Percentiles rank a stretch among this genome's conserved stretches.
These are phyloP conservation scores for Conomelus anceps DNA, from an alignment of 2,888 invertebrate species.

Conservation along the genomic window DNA sequence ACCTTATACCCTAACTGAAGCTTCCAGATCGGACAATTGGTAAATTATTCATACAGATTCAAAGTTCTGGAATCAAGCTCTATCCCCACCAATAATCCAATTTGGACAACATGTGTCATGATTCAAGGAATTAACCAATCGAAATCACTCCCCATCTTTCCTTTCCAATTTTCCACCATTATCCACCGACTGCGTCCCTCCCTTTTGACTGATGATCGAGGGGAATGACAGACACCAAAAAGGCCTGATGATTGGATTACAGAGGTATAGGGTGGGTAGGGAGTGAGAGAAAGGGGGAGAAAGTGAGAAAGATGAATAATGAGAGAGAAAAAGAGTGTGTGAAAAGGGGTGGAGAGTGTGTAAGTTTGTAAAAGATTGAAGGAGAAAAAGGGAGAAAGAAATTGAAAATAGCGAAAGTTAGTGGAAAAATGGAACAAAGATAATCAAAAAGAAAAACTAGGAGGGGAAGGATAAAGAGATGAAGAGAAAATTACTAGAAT, in stretches of 20 bases:
- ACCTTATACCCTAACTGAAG: too few relatives aligned
- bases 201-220: not conserved
- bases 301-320: too few relatives aligned
- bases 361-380: too few relatives aligned
- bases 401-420: too few relatives aligned
- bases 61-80: not conserved
- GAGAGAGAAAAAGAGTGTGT: too few relatives aligned
- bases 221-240: too few relatives aligned
- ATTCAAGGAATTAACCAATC: not conserved
- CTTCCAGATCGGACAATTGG: not conserved
- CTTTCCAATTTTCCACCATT: not conserved
- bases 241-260: not conserved
- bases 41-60: not conserved
- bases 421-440: too few relatives aligned
- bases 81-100: not conserved
- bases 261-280: not conserved
- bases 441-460: too few relatives aligned
- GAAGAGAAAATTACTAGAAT: too few relatives aligned
- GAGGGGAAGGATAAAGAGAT: too few relatives aligned
- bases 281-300: not conserved
- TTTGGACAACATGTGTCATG: not conserved
- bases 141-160: not conserved
- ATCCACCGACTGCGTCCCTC: not conserved
- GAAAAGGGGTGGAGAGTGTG: too few relatives aligned
- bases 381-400: too few relatives aligned